Conservation (phyloP, 2,888 invertebrate genomes). For the Cephus nigrinus region DNA sequence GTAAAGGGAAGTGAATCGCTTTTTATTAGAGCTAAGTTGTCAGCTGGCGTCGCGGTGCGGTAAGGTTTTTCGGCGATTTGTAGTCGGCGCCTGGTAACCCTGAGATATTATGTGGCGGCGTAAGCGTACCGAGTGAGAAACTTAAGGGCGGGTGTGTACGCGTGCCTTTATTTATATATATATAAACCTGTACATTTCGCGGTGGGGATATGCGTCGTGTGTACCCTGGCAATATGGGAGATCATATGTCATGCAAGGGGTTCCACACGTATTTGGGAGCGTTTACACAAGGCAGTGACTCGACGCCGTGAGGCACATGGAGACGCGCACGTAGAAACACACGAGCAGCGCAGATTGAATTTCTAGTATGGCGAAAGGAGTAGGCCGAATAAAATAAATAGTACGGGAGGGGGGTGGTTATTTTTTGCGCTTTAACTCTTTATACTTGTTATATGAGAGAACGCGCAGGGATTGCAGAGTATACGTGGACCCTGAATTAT, state of each 20-base stretch:
- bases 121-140: constrained; percentile 37
- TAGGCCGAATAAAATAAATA: constrained; percentile 60
- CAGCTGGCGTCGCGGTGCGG: neutral
- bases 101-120: constrained; percentile 60
- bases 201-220: constrained; percentile 33
- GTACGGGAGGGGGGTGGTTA: constrained; percentile 26
- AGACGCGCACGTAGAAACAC: constrained; percentile 16
- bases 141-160: neutral
- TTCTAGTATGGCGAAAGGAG: constrained; percentile 49
- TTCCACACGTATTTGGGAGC: constrained; percentile 33
- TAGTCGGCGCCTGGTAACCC: constrained; percentile 49
- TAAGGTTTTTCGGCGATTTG: constrained; percentile 18
- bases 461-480: no score
- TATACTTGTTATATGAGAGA: no score
- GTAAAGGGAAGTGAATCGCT: neutral
- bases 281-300: constrained; percentile 1
- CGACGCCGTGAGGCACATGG: constrained; percentile 2
- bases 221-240: constrained; percentile 62
- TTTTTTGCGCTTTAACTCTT: no score
- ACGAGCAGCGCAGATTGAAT: constrained; percentile 14
- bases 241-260: constrained; percentile 65
- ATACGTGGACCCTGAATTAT: neutral
- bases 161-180: constrained; percentile 9
- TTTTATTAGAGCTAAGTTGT: constrained; percentile 24
- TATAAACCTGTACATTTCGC: neutral